These are phyloP conservation scores for Loxodonta africana DNA, from an alignment of 2,113 vertebrate genomes.

Conservation along the genomic window DNA sequence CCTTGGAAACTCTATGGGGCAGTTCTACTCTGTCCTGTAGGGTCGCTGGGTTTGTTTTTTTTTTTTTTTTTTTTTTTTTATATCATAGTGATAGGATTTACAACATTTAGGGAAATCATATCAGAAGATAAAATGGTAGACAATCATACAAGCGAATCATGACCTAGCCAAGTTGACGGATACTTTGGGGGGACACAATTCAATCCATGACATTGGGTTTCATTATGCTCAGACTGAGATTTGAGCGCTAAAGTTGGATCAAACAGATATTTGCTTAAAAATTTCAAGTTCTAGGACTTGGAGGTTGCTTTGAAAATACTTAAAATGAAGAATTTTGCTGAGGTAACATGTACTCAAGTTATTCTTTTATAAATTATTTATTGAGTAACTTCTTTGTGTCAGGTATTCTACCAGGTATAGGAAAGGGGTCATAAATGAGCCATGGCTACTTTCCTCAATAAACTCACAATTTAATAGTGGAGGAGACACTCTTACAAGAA, in stretches of 20 bases:
- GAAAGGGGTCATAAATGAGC: background rate
- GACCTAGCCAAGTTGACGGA: too few species aligned
- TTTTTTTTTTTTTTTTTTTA: too few species aligned
- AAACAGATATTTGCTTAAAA: conserved; percentile 52
- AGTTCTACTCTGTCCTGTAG: too few species aligned
- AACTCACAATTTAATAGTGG: background rate
- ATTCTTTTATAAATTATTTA: conserved; percentile 25
- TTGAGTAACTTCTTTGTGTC: conserved; percentile 17
- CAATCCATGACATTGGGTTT: background rate
- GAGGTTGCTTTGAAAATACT: conserved; percentile 53
- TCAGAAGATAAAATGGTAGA: too few species aligned
- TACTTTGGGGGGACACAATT: too few species aligned
- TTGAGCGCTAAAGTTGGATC: conserved; percentile 69
- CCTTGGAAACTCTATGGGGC: too few species aligned
- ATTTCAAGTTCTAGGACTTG: conserved; percentile 28
- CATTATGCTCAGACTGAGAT: conserved; percentile 15
- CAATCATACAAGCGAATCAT: too few species aligned
- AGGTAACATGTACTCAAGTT: background rate
- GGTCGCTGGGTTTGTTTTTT: too few species aligned
- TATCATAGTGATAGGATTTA: too few species aligned
- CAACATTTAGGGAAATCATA: too few species aligned
- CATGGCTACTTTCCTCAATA: background rate
- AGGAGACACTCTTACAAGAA: background rate
- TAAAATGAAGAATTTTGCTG: background rate
- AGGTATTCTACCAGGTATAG: background rate